A percentile compares a stretch with the other conserved stretches of the same genome.
Evolutionary conservation across 2,113 vertebrate genomes (phyloP).

Genomic region (Lanius ludovicianus): DNA sequence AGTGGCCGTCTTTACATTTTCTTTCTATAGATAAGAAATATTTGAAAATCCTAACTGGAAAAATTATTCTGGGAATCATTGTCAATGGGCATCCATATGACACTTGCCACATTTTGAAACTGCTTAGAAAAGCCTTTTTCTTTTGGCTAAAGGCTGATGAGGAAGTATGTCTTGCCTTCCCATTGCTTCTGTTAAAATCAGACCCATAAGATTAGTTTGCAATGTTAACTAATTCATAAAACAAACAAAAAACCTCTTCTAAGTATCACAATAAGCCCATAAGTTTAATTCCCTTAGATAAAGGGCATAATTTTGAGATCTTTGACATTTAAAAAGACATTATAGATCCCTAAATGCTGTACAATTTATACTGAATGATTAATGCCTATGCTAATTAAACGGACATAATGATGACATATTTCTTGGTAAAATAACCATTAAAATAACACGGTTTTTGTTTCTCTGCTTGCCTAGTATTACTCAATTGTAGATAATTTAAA

Average conservation of each 20-base stretch:
- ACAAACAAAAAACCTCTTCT: neutral
- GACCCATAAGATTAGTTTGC: neutral
- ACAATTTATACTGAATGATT: neutral
- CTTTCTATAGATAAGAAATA: neutral
- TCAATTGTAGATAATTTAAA: neutral
- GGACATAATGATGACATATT: neutral
- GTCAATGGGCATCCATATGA: neutral
- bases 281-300: neutral
- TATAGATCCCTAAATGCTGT: neutral
- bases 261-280: neutral
- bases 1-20: neutral
- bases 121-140: neutral
- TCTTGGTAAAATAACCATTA: neutral
- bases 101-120: neutral
- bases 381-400: neutral
- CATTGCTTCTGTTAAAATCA: neutral
- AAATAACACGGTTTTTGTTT: neutral
- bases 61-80: neutral
- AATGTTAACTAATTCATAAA: neutral
- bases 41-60: neutral
- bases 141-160: neutral
- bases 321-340: neutral
- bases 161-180: neutral
- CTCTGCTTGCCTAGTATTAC: neutral
- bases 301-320: neutral